phyloP scores from a whole-genome alignment of 2,113 vertebrate genomes.

The Atractosteus spatula region DNA sequence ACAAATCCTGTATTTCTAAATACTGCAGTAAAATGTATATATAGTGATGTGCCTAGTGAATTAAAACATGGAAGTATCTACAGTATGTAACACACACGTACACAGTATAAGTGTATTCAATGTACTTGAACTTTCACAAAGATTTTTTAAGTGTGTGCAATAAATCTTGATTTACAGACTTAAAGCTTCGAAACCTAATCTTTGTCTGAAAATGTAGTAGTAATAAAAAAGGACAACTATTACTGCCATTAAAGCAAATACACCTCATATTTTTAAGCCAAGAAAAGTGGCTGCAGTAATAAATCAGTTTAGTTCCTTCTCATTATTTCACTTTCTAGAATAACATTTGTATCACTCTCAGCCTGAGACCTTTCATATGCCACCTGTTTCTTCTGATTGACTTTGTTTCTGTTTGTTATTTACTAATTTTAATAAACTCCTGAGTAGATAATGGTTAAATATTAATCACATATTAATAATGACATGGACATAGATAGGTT shows the following conservation, averaged over 20 bases:
- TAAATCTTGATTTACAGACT: too few relatives aligned
- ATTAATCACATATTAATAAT: constrained; percentile 37
- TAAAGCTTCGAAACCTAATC: too few relatives aligned
- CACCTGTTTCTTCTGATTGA: constrained; percentile 26
- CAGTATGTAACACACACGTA: too few relatives aligned
- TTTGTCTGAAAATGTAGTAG: too few relatives aligned
- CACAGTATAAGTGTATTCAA: too few relatives aligned
- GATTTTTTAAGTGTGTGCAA: too few relatives aligned
- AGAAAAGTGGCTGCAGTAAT: constrained; percentile 23
- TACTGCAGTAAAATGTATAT: too few relatives aligned
- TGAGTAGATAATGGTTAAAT: constrained; percentile 33
- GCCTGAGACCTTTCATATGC: constrained; percentile 3
- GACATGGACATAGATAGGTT: constrained; percentile 48
- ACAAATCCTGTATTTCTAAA: too few relatives aligned
- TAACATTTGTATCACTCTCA: constrained; percentile 13
- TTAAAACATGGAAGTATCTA: too few relatives aligned
- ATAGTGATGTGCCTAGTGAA: too few relatives aligned
- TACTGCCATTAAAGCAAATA: constrained; percentile 21
- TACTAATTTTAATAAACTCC: constrained; percentile 38
- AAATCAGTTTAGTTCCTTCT: constrained; percentile 28
- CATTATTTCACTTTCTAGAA: constrained; percentile 6
- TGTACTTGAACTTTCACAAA: too few relatives aligned
- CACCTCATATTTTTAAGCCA: constrained; percentile 9
- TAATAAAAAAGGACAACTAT: constrained; percentile 19
- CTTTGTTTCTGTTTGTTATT: constrained; percentile 26